These are phyloP conservation scores for Scaptomyza flava DNA, from an alignment of 2,888 invertebrate species.

Conservation along the genomic window DNA sequence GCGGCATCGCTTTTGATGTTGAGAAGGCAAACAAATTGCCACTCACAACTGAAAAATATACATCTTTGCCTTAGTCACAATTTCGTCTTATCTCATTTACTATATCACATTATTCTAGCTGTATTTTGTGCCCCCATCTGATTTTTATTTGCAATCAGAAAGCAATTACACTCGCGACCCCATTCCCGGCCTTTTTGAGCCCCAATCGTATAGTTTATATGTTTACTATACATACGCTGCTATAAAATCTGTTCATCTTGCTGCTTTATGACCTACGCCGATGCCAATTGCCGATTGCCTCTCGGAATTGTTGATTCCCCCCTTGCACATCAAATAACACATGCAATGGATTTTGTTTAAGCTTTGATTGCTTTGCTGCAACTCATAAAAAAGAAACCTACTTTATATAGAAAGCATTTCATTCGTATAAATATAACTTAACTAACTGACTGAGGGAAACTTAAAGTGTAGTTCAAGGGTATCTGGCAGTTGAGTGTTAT, in stretches of 20 bases:
- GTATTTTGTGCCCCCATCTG: constrained; percentile 13
- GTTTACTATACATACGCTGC: constrained; percentile 13
- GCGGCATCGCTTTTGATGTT: constrained; percentile 44
- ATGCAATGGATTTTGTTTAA: constrained; percentile 26
- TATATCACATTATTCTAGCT: background rate
- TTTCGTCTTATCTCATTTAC: background rate
- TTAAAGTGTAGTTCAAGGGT: too few relatives aligned
- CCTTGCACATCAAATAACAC: constrained; percentile 42
- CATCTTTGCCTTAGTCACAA: background rate
- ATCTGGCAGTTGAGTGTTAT: too few relatives aligned
- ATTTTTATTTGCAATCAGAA: constrained; percentile 59
- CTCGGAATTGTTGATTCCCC: constrained; percentile 37
- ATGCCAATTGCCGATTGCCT: constrained; percentile 40
- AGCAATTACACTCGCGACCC: constrained; percentile 33
- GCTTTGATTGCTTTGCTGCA: constrained; percentile 21
- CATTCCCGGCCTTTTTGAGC: background rate
- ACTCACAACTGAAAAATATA: constrained; percentile 27
- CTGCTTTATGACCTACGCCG: constrained; percentile 38
- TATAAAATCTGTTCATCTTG: constrained; percentile 45
- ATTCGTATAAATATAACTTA: too few relatives aligned
- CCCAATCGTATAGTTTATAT: constrained; percentile 6
- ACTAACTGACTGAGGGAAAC: too few relatives aligned
- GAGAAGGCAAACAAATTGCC: constrained; percentile 55
- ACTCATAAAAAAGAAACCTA: constrained; percentile 16
- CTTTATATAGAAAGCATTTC: background rate